Base-by-base conservation (phyloP, 2,113 vertebrate species). In the Aphyosemion australe region DNA sequence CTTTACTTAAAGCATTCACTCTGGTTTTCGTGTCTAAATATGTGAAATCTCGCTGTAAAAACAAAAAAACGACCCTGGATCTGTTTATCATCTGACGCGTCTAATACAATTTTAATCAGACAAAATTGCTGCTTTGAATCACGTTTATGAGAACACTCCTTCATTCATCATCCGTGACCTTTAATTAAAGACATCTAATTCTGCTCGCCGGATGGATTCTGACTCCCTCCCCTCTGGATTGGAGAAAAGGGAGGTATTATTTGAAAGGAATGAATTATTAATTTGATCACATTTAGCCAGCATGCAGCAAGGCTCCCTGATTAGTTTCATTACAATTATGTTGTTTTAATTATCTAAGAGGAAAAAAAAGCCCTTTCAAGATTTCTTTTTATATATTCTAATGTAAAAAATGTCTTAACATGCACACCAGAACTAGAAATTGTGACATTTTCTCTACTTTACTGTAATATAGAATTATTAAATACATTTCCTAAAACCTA, bases 131-230 rank as follows among this genome's bases (percentile, higher is more conserved):
- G 51, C 16, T 15, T 57, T 21, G 60, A 63, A 43, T 63, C 46
- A 37, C 45, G 20, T 49, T 62, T 50, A 61, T 56, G 52, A n/a
- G 59, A 56, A n/a, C 20, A 19, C 26, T 39, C 48, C 19, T 34
- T 13, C 16, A 54, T 65, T n/a, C 5, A 64, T 57, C 46, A 45
- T 57, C 37, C 1, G 46, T 58, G 53, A 63, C 46, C 54, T 72
- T 59, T 34, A 47, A 43, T 37, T 42, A 20, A 52, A 53, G 31
- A 65, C 20, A 43, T 21, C 2, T 8, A n/a, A 65, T 65, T 59
- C 31, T 72, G 54, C 61, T 63, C 8, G 48, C 41, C 48, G 43
- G 53, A 47, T 55, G 51, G 0, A 52, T 8, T 32, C 65, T 20
- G 9, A 3, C 21, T n/a, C 8, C 56, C 65, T 21, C 6, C 41